A percentile compares a stretch with the other conserved stretches of the same genome.
Evolutionary conservation across 2,797 vertebrate species (phyloP).

Genomic region (Gadopsis marmoratus): DNA sequence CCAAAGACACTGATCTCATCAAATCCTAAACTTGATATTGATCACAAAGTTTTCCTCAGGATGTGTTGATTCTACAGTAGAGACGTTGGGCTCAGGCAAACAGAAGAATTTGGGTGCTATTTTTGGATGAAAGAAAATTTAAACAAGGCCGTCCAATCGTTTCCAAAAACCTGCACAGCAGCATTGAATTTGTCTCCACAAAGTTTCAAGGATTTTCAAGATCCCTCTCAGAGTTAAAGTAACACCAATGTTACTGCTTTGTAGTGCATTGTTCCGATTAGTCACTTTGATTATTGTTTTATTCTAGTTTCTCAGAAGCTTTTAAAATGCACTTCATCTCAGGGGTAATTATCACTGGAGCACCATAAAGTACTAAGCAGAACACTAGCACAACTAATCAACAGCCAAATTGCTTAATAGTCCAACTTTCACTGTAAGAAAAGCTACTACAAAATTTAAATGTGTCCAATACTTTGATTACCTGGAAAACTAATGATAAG

Average conservation of each 20-base stretch:
- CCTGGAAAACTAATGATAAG: no score
- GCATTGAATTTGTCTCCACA: constrained; percentile 15
- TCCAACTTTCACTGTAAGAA: not conserved
- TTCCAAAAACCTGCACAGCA: constrained; percentile 9
- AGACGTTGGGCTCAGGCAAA: not conserved
- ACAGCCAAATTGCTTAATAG: constrained; percentile 7
- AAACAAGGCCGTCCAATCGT: not conserved
- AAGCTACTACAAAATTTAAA: no score
- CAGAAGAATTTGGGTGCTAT: not conserved
- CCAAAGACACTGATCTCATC: not conserved
- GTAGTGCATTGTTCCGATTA: not conserved
- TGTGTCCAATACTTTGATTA: no score
- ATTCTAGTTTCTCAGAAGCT: constrained; percentile 23
- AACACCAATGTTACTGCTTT: constrained; percentile 1
- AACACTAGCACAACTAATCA: constrained; percentile 15
- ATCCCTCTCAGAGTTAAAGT: constrained; percentile 30
- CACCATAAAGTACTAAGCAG: constrained; percentile 22
- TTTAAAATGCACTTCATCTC: constrained; percentile 25
- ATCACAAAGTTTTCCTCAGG: not conserved
- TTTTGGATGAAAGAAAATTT: constrained; percentile 20
- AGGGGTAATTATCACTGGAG: constrained; percentile 33
- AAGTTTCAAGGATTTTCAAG: constrained; percentile 40
- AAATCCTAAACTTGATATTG: not conserved
- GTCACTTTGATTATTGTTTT: constrained; percentile 22
- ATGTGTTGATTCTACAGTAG: not conserved